These are phyloP conservation scores for Hemaris fuciformis DNA, from an alignment of 2,888 invertebrate species.

Conservation along the genomic window DNA sequence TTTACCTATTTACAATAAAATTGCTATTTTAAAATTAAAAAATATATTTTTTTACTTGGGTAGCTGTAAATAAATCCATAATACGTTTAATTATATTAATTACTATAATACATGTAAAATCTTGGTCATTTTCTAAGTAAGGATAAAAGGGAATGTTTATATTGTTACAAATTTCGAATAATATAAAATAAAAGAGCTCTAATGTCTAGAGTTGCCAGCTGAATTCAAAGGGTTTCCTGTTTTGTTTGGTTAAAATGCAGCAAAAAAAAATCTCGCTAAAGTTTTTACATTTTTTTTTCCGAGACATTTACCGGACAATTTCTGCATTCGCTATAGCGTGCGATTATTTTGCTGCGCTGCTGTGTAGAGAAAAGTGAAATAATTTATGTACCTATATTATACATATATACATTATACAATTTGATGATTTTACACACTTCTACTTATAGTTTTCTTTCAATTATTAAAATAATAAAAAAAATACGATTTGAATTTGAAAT, in stretches of 20 bases:
- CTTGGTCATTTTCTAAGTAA: not conserved
- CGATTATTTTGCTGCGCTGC: too few relatives aligned
- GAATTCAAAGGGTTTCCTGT: not conserved
- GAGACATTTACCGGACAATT: not conserved
- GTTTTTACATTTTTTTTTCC: not conserved
- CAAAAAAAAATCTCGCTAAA: not conserved
- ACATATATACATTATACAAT: too few relatives aligned
- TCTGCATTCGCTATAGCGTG: too few relatives aligned
- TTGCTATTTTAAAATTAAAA: not conserved
- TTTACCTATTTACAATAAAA: not conserved
- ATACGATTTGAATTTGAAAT: too few relatives aligned
- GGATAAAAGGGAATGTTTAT: not conserved
- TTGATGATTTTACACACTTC: too few relatives aligned
- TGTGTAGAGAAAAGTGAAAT: too few relatives aligned
- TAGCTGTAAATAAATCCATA: not conserved
- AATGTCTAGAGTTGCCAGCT: not conserved
- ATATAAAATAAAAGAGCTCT: not conserved
- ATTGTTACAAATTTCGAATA: not conserved
- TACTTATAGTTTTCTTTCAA: too few relatives aligned
- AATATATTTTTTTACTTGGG: not conserved
- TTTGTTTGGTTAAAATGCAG: not conserved
- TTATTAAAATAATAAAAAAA: too few relatives aligned
- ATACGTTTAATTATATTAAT: not conserved
- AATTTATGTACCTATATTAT: too few relatives aligned
- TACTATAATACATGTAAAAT: too few relatives aligned